Percentiles rank a stretch among this genome's conserved stretches.
These are phyloP conservation scores for Muscina levida DNA, from an alignment of 2,888 invertebrate species.

Conservation along the genomic window DNA sequence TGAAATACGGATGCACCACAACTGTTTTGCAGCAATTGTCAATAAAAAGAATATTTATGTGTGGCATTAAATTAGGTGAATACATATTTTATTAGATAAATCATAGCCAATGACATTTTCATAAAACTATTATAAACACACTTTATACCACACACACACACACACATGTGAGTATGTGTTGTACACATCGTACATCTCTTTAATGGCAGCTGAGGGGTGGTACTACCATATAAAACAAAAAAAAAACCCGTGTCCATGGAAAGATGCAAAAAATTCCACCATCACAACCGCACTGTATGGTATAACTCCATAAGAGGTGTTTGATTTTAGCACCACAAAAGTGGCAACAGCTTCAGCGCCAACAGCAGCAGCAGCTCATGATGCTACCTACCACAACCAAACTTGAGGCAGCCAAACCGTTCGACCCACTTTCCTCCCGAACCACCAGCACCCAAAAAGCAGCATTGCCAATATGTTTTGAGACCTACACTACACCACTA, in stretches of 20 bases:
- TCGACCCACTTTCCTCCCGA: slow-evolving; percentile 22
- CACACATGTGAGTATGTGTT: background rate
- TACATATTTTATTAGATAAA: slow-evolving; percentile 44
- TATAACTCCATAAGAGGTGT: slow-evolving; percentile 56
- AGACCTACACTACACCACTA: background rate
- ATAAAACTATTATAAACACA: slow-evolving; percentile 54
- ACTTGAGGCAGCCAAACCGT: slow-evolving; percentile 21
- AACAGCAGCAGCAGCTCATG: slow-evolving; percentile 36
- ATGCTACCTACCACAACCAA: slow-evolving; percentile 41
- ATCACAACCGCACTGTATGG: slow-evolving; percentile 39
- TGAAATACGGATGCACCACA: too few relatives aligned
- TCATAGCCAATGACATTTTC: slow-evolving; percentile 49
- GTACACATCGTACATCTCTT: background rate
- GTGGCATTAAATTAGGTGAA: slow-evolving; percentile 62
- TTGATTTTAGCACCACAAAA: slow-evolving; percentile 56
- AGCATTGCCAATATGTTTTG: too few relatives aligned
- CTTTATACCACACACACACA: background rate
- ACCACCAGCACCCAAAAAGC: background rate
- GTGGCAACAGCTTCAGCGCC: slow-evolving; percentile 38
- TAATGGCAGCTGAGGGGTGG: background rate
- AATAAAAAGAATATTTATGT: slow-evolving; percentile 57
- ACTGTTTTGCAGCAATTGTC: slow-evolving; percentile 40
- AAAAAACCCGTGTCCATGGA: background rate
- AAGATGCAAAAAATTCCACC: slow-evolving; percentile 37
- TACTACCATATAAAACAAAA: background rate